These are phyloP conservation scores for Rhamphomyia laevipes DNA, from an alignment of 2,888 invertebrate species.

Conservation along the genomic window DNA sequence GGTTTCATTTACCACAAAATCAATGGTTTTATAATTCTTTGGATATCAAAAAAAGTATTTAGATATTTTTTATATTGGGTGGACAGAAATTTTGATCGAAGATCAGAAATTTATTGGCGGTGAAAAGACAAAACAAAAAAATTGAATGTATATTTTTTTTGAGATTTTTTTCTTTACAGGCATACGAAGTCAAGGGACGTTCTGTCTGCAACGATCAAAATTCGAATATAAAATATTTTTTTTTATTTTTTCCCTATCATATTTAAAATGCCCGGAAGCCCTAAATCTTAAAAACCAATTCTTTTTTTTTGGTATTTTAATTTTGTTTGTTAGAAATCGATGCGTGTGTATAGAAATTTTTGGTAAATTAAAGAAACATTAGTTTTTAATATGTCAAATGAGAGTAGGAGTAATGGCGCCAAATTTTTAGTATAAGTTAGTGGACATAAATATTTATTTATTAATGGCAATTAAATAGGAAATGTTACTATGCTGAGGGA, in stretches of 20 bases:
- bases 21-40: not conserved
- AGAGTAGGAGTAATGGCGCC: too few species aligned
- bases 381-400: too few species aligned
- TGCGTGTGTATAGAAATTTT: too few species aligned
- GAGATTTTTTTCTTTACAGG: not conserved
- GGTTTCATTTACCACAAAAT: too few species aligned
- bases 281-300: constrained; percentile 4
- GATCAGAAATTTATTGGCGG: not conserved
- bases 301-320: too few species aligned
- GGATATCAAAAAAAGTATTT: not conserved
- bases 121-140: not conserved
- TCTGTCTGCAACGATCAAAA: constrained; percentile 3
- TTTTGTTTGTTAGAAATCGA: too few species aligned
- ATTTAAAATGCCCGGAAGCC: constrained; percentile 9
- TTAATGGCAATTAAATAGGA: too few species aligned
- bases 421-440: too few species aligned
- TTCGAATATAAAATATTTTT: not conserved
- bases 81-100: constrained; percentile 9
- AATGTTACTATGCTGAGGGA: too few species aligned
- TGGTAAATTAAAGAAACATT: too few species aligned
- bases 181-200: not conserved
- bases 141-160: not conserved
- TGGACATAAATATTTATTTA: too few species aligned
- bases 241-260: not conserved
- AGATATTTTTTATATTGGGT: not conserved